Conservation (phyloP, 2,888 invertebrate species). For the Trichogramma evanescens region DNA sequence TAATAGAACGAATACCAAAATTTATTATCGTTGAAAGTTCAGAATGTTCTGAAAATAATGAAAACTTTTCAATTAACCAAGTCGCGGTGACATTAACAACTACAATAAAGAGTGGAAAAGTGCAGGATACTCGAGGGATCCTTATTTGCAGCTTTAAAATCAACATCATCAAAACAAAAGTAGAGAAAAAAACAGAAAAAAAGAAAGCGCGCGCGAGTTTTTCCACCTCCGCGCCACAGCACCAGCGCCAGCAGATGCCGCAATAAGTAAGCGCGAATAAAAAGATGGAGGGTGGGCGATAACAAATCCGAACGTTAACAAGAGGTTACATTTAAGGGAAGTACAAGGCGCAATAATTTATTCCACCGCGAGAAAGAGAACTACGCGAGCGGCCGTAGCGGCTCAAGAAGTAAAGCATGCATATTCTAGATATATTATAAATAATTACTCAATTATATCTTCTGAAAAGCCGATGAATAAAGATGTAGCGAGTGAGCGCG, state of each 20-base stretch:
- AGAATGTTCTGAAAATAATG: no score
- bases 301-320: constrained; percentile 41
- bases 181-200: no score
- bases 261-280: not conserved
- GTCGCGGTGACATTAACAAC: no score
- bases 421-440: constrained; percentile 50
- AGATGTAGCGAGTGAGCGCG: constrained; percentile 42
- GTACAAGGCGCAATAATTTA: constrained; percentile 43
- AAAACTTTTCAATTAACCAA: no score
- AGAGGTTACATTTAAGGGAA: constrained; percentile 45
- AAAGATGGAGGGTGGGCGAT: not conserved
- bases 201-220: no score
- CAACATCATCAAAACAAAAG: no score
- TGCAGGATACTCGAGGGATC: no score
- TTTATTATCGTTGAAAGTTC: no score
- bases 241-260: not conserved
- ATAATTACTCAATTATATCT: constrained; percentile 50
- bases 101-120: no score
- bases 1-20: no score
- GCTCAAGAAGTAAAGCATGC: constrained; percentile 46
- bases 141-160: no score
- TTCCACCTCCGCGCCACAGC: no score
- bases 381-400: not conserved
- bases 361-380: constrained; percentile 30
- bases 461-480: constrained; percentile 48